Evolutionary conservation across 2,113 vertebrate species (phyloP).

Genomic region (Progne subis): DNA sequence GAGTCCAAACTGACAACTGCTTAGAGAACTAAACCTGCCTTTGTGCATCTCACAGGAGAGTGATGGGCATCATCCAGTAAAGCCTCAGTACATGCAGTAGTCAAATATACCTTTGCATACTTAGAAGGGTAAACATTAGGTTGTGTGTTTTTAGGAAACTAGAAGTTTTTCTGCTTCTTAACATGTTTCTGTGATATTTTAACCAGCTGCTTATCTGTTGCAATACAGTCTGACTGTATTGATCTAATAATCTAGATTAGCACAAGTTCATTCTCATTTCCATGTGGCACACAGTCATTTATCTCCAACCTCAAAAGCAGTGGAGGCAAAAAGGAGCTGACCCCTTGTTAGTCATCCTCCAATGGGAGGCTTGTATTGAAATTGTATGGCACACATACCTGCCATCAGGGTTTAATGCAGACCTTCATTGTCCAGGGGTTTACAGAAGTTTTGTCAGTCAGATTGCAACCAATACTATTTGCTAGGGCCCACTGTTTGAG

Average conservation of each 20-base stretch:
- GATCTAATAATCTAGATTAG: neutral
- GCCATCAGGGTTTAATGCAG: neutral
- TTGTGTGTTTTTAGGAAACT: neutral
- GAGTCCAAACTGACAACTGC: neutral
- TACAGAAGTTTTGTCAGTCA: neutral
- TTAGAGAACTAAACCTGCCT: neutral
- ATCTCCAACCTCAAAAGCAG: neutral
- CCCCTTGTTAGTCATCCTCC: neutral
- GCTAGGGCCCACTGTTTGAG: neutral
- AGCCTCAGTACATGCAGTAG: neutral
- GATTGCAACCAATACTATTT: neutral
- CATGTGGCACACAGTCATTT: neutral
- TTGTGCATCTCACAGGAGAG: neutral
- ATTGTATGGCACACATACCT: neutral
- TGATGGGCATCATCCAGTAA: neutral
- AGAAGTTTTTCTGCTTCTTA: neutral
- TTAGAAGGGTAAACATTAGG: neutral
- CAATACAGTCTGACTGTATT: neutral
- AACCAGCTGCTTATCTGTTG: neutral
- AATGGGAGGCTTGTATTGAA: neutral
- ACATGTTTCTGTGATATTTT: neutral
- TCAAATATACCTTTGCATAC: neutral
- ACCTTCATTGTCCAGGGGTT: neutral
- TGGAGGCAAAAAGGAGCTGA: neutral
- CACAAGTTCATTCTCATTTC: neutral